These are phyloP conservation scores for Scomber japonicus DNA, from an alignment of 2,113 vertebrate species.

Conservation along the genomic window DNA sequence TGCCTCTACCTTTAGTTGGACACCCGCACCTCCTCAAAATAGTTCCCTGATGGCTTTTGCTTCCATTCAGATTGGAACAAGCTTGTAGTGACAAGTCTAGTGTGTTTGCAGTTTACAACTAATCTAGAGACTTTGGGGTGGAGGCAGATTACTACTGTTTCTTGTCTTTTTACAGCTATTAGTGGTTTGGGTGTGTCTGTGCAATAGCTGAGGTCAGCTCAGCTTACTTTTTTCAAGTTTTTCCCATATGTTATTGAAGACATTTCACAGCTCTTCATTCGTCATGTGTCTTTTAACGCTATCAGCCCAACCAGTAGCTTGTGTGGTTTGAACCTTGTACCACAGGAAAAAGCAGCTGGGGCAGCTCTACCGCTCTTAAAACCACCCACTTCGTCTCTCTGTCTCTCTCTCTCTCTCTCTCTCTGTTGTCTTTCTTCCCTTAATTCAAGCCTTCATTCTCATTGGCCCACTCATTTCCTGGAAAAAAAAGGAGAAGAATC, in stretches of 20 bases:
- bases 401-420: constrained; percentile 25
- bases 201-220: not conserved
- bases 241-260: not conserved
- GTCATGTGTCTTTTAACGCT: not conserved
- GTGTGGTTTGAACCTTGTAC: constrained; percentile 51
- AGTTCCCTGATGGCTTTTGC: not conserved
- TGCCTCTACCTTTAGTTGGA: constrained; percentile 20
- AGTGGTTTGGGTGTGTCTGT: constrained; percentile 22
- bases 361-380: constrained; percentile 62
- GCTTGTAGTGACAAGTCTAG: not conserved
- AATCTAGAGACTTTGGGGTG: not conserved
- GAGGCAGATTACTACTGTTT: not conserved
- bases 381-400: constrained; percentile 53
- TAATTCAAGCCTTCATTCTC: constrained; percentile 43
- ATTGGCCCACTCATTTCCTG: constrained; percentile 70
- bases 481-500: constrained; percentile 26
- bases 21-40: constrained; percentile 3
- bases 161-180: constrained; percentile 9
- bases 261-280: not conserved
- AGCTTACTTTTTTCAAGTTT: not conserved
- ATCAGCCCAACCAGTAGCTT: constrained; percentile 23
- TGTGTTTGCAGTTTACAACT: not conserved
- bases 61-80: not conserved
- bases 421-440: constrained; percentile 50
- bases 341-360: constrained; percentile 80